These are phyloP conservation scores for Melinaea menophilus DNA, from an alignment of 2,888 invertebrate species.

Conservation along the genomic window DNA sequence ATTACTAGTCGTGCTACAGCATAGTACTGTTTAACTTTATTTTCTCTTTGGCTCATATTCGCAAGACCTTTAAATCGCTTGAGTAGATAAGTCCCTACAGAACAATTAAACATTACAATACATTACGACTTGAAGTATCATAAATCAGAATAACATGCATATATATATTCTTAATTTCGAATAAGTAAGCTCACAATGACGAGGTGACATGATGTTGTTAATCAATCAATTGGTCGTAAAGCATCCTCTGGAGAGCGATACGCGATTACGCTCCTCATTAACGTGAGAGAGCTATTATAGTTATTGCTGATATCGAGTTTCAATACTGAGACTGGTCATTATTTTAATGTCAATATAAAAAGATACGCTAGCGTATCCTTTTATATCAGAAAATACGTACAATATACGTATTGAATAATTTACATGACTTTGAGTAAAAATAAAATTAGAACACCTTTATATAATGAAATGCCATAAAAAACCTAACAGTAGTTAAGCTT, in stretches of 20 bases:
- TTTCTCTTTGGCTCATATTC: too few species aligned
- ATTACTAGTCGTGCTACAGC: too few species aligned
- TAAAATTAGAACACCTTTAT: too few species aligned
- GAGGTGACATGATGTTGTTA: constrained; percentile 23
- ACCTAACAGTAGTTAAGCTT: too few species aligned
- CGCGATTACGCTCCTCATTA: constrained; percentile 33
- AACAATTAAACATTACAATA: too few species aligned
- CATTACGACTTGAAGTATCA: neutral
- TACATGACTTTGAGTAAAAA: too few species aligned
- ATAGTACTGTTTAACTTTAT: too few species aligned
- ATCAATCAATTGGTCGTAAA: constrained; percentile 31
- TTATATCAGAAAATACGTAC: neutral
- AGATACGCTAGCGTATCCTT: constrained; percentile 1
- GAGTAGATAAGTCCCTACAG: too few species aligned
- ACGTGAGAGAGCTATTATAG: constrained; percentile 26
- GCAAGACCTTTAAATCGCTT: too few species aligned
- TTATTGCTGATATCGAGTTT: constrained; percentile 21
- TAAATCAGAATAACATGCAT: neutral
- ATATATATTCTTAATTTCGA: neutral
- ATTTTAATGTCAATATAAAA: neutral
- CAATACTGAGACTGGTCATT: constrained; percentile 7
- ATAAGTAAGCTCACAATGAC: constrained; percentile 13
- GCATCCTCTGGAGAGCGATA: constrained; percentile 29
- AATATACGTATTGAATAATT: too few species aligned
- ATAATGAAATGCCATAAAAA: too few species aligned